phyloP scores from a whole-genome alignment of 2,113 vertebrate species.

The Sylvilagus bachmani region DNA sequence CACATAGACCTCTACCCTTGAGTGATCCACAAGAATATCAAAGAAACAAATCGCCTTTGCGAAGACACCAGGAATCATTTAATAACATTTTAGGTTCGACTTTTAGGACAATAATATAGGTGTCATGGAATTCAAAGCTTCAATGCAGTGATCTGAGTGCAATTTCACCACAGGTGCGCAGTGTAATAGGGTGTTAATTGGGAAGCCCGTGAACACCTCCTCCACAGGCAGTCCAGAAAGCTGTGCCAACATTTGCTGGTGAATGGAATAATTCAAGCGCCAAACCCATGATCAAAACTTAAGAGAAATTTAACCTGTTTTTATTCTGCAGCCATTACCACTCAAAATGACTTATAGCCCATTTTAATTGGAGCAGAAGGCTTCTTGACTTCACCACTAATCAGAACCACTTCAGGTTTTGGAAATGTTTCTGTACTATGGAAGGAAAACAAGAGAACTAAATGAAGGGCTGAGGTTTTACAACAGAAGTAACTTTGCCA shows the following conservation, averaged over 20 bases:
- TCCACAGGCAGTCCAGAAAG: constrained; percentile 81
- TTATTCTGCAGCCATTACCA: constrained; percentile 78
- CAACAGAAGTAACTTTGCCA: constrained; percentile 49
- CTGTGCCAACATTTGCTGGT: constrained; percentile 80
- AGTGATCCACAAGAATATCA: not conserved
- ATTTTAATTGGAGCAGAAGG: constrained; percentile 78
- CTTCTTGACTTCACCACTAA: constrained; percentile 73
- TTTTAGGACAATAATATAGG: constrained; percentile 62
- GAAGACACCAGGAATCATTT: constrained; percentile 67
- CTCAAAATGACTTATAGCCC: constrained; percentile 70
- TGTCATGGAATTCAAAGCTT: constrained; percentile 65
- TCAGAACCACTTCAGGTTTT: constrained; percentile 76
- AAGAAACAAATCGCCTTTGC: constrained; percentile 44
- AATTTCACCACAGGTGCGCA: constrained; percentile 85
- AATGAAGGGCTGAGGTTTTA: constrained; percentile 68
- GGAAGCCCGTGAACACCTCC: constrained; percentile 82
- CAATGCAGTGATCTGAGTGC: constrained; percentile 79
- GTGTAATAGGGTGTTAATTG: constrained; percentile 87
- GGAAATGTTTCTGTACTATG: constrained; percentile 63
- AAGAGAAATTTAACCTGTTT: constrained; percentile 81
- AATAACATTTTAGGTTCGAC: constrained; percentile 56
- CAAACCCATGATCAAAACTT: constrained; percentile 82
- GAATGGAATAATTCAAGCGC: constrained; percentile 80
- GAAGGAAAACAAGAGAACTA: constrained; percentile 72
- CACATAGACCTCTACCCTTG: not conserved